Evolutionary conservation across 2,797 vertebrate genomes (phyloP).

Genomic region (Myotis daubentonii): DNA sequence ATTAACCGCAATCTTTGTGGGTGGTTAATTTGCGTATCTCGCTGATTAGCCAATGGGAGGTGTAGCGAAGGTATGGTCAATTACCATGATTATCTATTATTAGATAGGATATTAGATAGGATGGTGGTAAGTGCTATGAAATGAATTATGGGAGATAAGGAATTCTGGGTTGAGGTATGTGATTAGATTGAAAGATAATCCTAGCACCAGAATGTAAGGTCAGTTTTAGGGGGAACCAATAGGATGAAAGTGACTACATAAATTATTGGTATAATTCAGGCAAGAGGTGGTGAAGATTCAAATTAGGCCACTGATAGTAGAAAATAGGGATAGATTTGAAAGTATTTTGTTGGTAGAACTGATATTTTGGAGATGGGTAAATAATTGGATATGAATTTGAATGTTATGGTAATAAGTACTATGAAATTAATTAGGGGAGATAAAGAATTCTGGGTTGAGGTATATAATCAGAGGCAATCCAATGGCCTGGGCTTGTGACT

Average conservation of each 20-base stretch:
- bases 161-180: constrained; percentile 8
- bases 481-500: not conserved
- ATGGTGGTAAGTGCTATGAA: not conserved
- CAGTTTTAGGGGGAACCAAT: not conserved
- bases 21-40: too few species aligned
- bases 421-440: constrained; percentile 23
- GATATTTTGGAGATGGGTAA: not conserved
- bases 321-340: not conserved
- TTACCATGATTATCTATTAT: too few species aligned
- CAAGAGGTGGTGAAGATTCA: not conserved
- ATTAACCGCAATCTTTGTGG: too few species aligned
- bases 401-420: not conserved
- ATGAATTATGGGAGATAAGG: constrained; percentile 18
- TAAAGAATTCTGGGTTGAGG: not conserved
- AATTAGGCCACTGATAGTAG: constrained; percentile 7
- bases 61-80: too few species aligned
- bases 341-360: constrained; percentile 13
- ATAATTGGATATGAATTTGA: not conserved
- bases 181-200: constrained; percentile 33
- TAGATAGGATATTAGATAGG: too few species aligned
- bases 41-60: too few species aligned
- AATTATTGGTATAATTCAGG: not conserved
- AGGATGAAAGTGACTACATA: not conserved
- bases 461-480: not conserved
- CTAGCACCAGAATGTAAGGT: not conserved